Evolutionary conservation across 2,113 vertebrate species (phyloP), one percentile per base, ranked within the genome.

Genomic region (Brienomyrus longianalis): DNA sequence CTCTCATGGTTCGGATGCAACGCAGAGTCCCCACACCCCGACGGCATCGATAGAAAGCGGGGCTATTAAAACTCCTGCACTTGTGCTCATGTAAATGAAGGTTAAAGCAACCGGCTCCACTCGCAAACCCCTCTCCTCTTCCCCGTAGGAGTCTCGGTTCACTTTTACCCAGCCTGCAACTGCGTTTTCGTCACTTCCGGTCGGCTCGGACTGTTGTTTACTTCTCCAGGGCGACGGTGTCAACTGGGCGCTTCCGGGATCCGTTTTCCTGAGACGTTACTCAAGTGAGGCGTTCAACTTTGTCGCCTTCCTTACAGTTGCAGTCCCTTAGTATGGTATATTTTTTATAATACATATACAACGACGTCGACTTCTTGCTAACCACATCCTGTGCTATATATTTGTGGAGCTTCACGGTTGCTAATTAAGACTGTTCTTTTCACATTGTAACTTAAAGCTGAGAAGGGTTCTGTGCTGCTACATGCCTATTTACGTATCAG

Each of bases 151-250:
- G 45, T 31, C 89, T 59, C 80, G 27, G 39, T 52, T 52, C 85
- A 9, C 31, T 83, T 50, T 91, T 92, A 87, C 95, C 95, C 95
- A 94, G 94, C 91, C 95, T 95, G 95, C 95, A 95, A 92, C 93
- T 1, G 88, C 19, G 8, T 1, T 0, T 0, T 17, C 51, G 50
- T 87, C 52, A 54, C 51, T 54, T 87, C 86, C 86, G 86, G 86
- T 51, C 3, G n/a, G 31, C 31, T 87, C 31, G 15, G 31, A 17
- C n/a, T n/a, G 27, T 56, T 56, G 86, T 87, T 87, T 87, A 87
- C 15, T 21, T 87, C 86, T 87, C 86, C 86, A 87, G 52, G 86
- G 50, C 86, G 50, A 87, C 86, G 27, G 52, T 13, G 47, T 19
- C 85, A 35, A 31, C 31, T 50, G 85, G 27, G n/a, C 50, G 9